Evolutionary conservation across 2,888 invertebrate genomes (phyloP).

Genomic region (Galerucella calmariensis): DNA sequence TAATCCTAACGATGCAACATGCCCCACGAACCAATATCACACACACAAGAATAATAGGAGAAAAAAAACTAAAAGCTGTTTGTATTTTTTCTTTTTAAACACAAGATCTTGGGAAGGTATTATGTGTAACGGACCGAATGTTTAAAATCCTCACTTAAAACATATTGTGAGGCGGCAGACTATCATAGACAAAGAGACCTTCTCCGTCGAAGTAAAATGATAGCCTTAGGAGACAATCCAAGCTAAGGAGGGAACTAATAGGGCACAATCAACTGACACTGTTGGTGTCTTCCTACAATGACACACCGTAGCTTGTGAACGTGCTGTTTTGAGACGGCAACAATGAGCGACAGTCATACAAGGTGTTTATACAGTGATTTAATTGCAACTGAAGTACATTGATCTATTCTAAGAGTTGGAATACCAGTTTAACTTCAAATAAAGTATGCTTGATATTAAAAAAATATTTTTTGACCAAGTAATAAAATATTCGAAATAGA

Average conservation of each 20-base stretch:
- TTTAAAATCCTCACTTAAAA: constrained; percentile 4
- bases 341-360: neutral
- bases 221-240: constrained; percentile 3
- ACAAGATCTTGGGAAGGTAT: neutral
- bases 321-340: neutral
- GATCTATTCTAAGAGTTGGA: no score
- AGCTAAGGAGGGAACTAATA: neutral
- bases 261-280: neutral
- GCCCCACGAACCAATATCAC: neutral
- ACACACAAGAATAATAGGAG: neutral
- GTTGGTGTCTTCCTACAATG: constrained; percentile 1
- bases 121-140: constrained; percentile 5
- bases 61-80: neutral
- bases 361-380: neutral
- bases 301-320: neutral
- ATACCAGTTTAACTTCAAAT: no score
- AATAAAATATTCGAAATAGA: no score
- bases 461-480: no score
- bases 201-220: constrained; percentile 1
- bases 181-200: neutral
- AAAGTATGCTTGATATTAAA: no score
- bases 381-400: no score
- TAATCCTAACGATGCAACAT: no score
- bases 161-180: constrained; percentile 4
- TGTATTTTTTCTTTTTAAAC: neutral